These are phyloP conservation scores for Nyleta sp. DNA, from an alignment of 2,888 invertebrate species.

Conservation along the genomic window DNA sequence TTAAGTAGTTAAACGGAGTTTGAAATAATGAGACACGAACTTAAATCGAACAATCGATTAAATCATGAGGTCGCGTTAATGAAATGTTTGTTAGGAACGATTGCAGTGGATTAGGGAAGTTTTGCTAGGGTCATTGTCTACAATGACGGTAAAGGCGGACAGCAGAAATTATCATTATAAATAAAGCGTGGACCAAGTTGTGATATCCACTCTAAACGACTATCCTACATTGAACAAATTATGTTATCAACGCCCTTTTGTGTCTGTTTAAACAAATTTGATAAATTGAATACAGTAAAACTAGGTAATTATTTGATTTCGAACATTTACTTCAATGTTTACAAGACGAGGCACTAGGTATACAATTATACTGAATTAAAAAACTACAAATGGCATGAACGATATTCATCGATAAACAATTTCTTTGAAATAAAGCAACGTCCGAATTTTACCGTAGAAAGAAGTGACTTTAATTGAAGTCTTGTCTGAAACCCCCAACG, in stretches of 20 bases:
- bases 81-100: conserved; percentile 11
- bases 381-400: too few species aligned
- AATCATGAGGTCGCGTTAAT: conserved; percentile 14
- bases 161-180: not conserved
- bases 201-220: too few species aligned
- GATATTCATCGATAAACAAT: not conserved
- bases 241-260: too few species aligned
- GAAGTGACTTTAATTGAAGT: not conserved
- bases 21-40: not conserved
- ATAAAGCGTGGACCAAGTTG: not conserved
- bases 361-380: too few species aligned
- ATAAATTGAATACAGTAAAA: too few species aligned
- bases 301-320: too few species aligned
- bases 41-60: conserved; percentile 11
- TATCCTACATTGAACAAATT: too few species aligned
- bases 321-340: too few species aligned
- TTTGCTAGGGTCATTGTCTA: conserved; percentile 7
- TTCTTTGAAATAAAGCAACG: not conserved
- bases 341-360: too few species aligned
- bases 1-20: not conserved
- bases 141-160: not conserved
- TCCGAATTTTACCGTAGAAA: not conserved
- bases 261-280: not conserved
- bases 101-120: conserved; percentile 10
- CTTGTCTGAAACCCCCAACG: not conserved